These are phyloP conservation scores for Eulemur macaco DNA, from an alignment of 2,113 vertebrate species.

Conservation along the genomic window DNA sequence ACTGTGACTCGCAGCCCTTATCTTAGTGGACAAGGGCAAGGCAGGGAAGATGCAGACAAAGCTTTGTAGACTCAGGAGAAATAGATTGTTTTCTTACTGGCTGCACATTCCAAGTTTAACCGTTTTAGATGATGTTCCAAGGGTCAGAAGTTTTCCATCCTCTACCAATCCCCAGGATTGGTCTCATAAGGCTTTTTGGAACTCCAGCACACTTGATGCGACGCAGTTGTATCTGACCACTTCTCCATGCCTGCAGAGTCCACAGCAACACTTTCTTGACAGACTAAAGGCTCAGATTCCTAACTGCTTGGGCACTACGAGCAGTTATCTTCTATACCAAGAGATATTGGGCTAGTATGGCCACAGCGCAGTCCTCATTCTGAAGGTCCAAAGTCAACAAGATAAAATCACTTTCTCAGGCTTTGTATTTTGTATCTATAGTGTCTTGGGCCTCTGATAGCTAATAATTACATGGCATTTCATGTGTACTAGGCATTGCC, in stretches of 20 bases:
- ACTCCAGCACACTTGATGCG: accelerated
- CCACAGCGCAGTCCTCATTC: not conserved
- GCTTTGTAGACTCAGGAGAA: not conserved
- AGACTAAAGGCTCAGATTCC: not conserved
- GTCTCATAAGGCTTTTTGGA: not conserved
- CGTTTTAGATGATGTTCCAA: not conserved
- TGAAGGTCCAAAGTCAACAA: not conserved
- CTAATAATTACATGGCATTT: not conserved
- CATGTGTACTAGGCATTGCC: not conserved
- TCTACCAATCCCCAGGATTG: accelerated
- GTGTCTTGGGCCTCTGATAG: not conserved
- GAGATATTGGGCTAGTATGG: not conserved
- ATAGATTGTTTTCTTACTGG: not conserved
- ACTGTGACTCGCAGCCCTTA: accelerated
- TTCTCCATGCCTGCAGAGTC: not conserved
- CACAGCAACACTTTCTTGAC: not conserved
- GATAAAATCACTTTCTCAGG: not conserved
- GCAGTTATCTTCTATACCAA: not conserved
- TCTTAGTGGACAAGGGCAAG: not conserved
- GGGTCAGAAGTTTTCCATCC: not conserved
- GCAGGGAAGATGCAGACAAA: not conserved
- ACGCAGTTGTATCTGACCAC: not conserved
- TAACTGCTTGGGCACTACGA: not conserved
- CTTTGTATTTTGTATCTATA: not conserved
- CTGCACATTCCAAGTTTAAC: not conserved